Percentiles rank a stretch among this genome's conserved stretches.
Conservation (phyloP, 2,113 vertebrate genomes). For the Pipra filicauda region DNA sequence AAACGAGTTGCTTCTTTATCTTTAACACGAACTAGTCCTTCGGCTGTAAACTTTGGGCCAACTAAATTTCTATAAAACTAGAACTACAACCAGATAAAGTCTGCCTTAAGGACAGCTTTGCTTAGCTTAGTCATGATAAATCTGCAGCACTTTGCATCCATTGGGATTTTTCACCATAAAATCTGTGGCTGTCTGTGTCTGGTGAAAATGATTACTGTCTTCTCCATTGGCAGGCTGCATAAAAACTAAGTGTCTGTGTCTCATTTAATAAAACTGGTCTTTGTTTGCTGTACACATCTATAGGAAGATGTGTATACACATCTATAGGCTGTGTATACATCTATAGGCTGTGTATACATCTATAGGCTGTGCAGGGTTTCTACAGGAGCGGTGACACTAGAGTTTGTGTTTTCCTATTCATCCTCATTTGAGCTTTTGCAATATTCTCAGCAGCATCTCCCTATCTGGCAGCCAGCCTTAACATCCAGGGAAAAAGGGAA, state of each 20-base stretch:
- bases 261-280: slow-evolving; percentile 1
- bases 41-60: neutral
- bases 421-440: neutral
- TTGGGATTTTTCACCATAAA: neutral
- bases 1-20: neutral
- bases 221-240: neutral
- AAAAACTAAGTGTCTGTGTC: neutral
- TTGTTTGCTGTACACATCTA: neutral
- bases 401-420: neutral
- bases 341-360: too few species aligned
- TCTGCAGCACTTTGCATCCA: neutral
- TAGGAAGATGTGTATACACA: too few species aligned
- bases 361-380: neutral
- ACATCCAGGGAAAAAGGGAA: neutral
- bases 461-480: neutral
- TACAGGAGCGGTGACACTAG: neutral
- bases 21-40: neutral
- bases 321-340: too few species aligned
- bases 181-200: neutral
- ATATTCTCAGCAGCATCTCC: slow-evolving; percentile 1
- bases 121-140: neutral
- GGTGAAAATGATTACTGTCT: neutral
- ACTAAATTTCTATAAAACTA: neutral
- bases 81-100: neutral
- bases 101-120: neutral